These are phyloP conservation scores for Tetragonula carbonaria DNA, from an alignment of 2,888 invertebrate species.

Conservation along the genomic window DNA sequence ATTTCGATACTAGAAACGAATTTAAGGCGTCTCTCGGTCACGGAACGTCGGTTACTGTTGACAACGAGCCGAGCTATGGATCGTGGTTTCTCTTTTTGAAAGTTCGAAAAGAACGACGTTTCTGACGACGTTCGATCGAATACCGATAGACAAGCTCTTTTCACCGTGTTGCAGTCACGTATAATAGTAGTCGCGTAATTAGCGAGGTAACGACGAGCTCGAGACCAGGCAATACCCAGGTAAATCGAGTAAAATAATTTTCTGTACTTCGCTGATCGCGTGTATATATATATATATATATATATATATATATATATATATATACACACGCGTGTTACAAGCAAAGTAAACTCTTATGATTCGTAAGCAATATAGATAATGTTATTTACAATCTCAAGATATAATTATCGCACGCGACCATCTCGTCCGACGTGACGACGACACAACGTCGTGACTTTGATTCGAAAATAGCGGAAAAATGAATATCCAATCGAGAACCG, in stretches of 20 bases:
- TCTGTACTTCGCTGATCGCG: background rate
- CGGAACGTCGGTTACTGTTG: conserved; percentile 12
- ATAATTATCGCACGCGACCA: background rate
- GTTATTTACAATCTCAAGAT: conserved; percentile 32
- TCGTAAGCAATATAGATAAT: conserved; percentile 20
- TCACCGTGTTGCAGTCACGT: background rate
- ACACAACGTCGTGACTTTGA: background rate
- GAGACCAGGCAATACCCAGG: background rate
- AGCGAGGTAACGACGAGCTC: conserved; percentile 9
- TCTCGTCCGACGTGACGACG: no score
- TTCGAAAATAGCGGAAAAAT: background rate
- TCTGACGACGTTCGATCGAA: background rate
- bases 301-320: no score
- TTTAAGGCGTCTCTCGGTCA: conserved; percentile 12
- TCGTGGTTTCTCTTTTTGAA: background rate
- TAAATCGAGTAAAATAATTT: conserved; percentile 20
- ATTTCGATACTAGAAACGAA: conserved; percentile 31
- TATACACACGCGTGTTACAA: conserved; percentile 13
- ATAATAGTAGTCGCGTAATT: background rate
- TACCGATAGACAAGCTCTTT: conserved; percentile 3
- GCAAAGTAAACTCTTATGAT: conserved; percentile 11
- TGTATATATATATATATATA: no score
- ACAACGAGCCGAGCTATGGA: conserved; percentile 12
- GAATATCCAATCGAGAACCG: background rate
- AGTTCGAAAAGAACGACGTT: background rate